phyloP scores from a whole-genome alignment of 2,888 invertebrate species.

The Poecilobothrus nobilitatus region DNA sequence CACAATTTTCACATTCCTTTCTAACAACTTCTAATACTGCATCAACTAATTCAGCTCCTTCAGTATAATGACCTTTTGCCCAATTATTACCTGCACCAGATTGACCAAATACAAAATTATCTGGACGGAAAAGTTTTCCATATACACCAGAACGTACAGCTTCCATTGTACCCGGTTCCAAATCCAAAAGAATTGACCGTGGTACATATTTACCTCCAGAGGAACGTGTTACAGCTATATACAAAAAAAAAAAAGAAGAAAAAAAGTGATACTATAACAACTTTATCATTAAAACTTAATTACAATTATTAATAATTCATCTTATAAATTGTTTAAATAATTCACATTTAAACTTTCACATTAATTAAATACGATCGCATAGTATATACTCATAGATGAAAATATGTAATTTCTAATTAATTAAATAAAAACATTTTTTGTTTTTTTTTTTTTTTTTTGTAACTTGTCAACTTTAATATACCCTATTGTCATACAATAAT shows the following conservation, averaged over 20 bases:
- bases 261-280: too few relatives aligned
- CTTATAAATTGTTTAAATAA: too few relatives aligned
- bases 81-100: constrained; percentile 64
- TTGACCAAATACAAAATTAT: constrained; percentile 77
- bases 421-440: too few relatives aligned
- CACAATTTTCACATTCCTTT: constrained; percentile 84
- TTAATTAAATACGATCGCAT: too few relatives aligned
- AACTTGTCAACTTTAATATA: too few relatives aligned
- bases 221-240: constrained; percentile 50
- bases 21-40: constrained; percentile 76
- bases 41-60: constrained; percentile 78
- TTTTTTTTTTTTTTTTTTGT: too few relatives aligned
- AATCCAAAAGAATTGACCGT: constrained; percentile 63
- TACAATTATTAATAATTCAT: too few relatives aligned
- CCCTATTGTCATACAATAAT: too few relatives aligned
- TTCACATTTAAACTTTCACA: too few relatives aligned
- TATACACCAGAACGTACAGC: constrained; percentile 76
- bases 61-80: constrained; percentile 84
- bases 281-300: too few relatives aligned
- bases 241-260: not conserved
- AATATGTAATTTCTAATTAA: too few relatives aligned
- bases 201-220: constrained; percentile 70
- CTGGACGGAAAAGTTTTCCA: constrained; percentile 83
- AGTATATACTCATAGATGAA: too few relatives aligned
- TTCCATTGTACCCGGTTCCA: constrained; percentile 83